Base-by-base conservation (phyloP, 35 echinoderm and acorn worm species). In the Ophiothrix spiculata region DNA sequence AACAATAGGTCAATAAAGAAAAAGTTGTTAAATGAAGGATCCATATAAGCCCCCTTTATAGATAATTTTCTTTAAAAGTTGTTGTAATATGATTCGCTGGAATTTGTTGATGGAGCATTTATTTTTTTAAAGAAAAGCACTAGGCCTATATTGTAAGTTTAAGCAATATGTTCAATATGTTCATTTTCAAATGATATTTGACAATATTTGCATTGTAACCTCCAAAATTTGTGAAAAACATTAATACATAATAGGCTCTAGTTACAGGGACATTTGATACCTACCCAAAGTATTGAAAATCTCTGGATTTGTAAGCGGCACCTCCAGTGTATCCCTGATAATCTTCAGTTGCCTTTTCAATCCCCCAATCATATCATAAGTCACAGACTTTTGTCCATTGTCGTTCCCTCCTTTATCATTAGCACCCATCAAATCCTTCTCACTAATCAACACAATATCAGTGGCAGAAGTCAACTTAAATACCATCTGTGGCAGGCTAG, bases 281-380 rank as follows among this genome's bases (percentile, higher is more conserved):
- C 89, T 45, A 98, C 95, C 95, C 45, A 98, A 75, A 46, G 88
- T 88, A n/a, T 76, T 82, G 80, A 98, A 98, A 19, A 94, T 28
- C 1, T 86, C 64, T 46, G 95, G 95, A 37, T 88, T 98, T 76
- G 85, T 93, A 39, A 98, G 81, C 15, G 95, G 91, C 40, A 91
- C 45, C 82, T 91, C 88, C 28, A 98, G 42, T 80, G 89, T 88
- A 75, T 94, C 91, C 39, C 88, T 83, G 34, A 98, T 81, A 33
- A 77, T 41, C 41, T 94, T 93, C 60, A 98, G 64, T 73, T 98
- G 95, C 39, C 89, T 87, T 12, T 77, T 74, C 75, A 98, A 83
- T 13, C 95, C 95, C 56, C 95, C 95, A 34, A 98, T 98, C 42
- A 78, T 90, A 77, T 91, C 91, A 83, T 89, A 98, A 8, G 90